phyloP scores from a whole-genome alignment of 2,113 vertebrate genomes.

The Epinephelus moara region DNA sequence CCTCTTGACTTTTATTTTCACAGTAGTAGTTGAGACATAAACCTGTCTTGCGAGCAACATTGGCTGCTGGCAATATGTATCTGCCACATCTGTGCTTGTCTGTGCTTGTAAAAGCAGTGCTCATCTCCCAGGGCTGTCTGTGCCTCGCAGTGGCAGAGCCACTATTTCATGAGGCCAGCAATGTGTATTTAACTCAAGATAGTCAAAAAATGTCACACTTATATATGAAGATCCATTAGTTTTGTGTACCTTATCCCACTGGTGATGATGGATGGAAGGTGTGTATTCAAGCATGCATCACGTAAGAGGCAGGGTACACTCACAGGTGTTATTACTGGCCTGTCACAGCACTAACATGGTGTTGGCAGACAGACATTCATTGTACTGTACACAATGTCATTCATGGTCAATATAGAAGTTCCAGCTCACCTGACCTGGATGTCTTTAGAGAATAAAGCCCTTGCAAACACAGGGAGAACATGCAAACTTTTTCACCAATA shows the following conservation, averaged over 20 bases:
- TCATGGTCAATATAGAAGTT: background rate
- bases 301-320: background rate
- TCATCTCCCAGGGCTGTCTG: background rate
- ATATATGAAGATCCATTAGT: too few relatives aligned
- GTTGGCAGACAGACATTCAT: background rate
- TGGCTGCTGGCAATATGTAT: background rate
- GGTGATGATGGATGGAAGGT: background rate
- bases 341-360: too few relatives aligned
- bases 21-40: background rate
- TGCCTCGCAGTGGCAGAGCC: background rate
- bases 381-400: background rate
- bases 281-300: background rate
- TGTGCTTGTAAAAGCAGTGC: background rate
- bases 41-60: background rate
- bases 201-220: background rate
- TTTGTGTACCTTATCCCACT: too few relatives aligned
- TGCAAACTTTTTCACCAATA: background rate
- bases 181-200: background rate
- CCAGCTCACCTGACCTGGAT: background rate
- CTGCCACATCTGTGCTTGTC: background rate
- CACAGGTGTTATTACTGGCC: background rate
- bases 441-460: background rate
- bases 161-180: background rate
- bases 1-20: background rate
- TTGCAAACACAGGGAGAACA: background rate